phyloP scores from a whole-genome alignment of 2,113 vertebrate genomes.

The Bubo bubo region DNA sequence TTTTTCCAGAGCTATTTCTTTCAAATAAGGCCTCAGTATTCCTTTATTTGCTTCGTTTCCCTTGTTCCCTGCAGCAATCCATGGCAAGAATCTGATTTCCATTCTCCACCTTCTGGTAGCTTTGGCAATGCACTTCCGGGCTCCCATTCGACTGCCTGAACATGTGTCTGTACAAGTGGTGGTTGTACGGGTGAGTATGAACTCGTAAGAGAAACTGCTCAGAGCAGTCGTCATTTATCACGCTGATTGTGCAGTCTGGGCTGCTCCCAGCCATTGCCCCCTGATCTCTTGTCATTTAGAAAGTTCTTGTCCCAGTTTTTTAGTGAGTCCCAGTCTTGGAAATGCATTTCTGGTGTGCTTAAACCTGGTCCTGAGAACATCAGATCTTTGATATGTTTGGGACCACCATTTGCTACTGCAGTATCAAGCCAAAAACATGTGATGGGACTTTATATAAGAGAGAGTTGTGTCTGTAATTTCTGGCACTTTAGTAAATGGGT shows the following conservation, averaged over 20 bases:
- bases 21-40: not conserved
- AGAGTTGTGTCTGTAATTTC: not conserved
- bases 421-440: not conserved
- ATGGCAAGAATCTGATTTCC: constrained; percentile 91
- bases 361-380: not conserved
- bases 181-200: constrained; percentile 85
- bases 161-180: constrained; percentile 91
- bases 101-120: constrained; percentile 91
- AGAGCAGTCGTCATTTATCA: not conserved
- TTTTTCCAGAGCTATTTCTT: not conserved
- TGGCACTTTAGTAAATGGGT: not conserved
- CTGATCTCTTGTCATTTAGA: fast-evolving
- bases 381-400: not conserved
- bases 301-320: not conserved
- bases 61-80: constrained; percentile 80
- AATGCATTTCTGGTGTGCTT: not conserved
- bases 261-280: not conserved
- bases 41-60: not conserved
- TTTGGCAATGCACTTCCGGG: constrained; percentile 90
- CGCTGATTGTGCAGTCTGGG: not conserved
- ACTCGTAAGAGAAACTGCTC: fast-evolving
- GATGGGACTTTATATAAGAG: not conserved
- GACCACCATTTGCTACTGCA: not conserved
- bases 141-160: constrained; percentile 91
- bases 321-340: not conserved